These are phyloP conservation scores for Pseudotriccus pelzelni DNA, from an alignment of 2,797 vertebrate genomes.

Conservation along the genomic window DNA sequence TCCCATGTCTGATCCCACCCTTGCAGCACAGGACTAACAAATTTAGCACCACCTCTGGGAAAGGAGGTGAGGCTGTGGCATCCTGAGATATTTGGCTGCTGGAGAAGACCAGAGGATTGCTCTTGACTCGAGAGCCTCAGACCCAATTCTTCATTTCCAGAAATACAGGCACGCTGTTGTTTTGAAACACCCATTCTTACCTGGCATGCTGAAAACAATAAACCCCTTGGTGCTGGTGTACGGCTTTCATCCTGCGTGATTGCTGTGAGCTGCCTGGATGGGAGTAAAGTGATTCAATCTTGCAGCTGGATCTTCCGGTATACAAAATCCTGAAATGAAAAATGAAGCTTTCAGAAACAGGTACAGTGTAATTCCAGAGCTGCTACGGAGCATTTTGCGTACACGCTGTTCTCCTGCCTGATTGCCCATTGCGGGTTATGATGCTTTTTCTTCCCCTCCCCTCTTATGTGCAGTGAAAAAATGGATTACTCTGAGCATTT, in stretches of 20 bases:
- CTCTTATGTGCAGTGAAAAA: conserved; percentile 2
- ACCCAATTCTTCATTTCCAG: background rate
- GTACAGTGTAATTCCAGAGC: conserved; percentile 1
- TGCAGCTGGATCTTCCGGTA: conserved; percentile 17
- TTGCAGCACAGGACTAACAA: background rate
- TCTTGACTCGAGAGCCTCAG: background rate
- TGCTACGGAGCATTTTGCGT: background rate
- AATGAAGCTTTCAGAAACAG: conserved; percentile 48
- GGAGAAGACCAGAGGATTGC: background rate
- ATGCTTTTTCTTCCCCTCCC: conserved; percentile 6
- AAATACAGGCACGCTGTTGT: rapidly evolving
- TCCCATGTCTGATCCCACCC: background rate
- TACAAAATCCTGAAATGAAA: conserved; percentile 10
- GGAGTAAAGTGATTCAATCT: background rate
- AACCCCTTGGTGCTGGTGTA: background rate
- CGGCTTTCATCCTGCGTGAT: background rate
- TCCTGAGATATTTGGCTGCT: background rate
- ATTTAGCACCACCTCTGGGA: background rate
- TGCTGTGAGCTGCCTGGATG: background rate
- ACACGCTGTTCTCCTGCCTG: background rate
- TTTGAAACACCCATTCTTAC: background rate
- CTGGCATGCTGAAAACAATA: background rate
- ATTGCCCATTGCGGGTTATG: background rate
- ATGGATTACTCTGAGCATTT: conserved; percentile 3
- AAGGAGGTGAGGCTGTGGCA: background rate